Conservation (phyloP, 2,888 invertebrate species). For the Salpingus planirostris region DNA sequence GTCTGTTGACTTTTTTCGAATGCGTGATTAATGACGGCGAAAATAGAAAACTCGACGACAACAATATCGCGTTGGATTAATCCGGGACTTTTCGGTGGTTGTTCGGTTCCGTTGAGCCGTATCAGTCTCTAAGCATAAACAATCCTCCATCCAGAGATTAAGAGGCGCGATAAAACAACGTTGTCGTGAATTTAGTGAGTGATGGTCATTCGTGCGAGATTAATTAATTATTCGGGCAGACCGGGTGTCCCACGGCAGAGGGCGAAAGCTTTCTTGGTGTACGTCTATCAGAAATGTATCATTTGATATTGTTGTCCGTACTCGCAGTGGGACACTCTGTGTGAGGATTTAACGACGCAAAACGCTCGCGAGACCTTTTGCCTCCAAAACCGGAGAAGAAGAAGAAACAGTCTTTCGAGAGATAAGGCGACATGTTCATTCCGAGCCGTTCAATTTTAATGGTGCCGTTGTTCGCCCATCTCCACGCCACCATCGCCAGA, state of each 20-base stretch:
- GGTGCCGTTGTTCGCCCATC: conserved; percentile 21
- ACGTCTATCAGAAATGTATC: too few relatives aligned
- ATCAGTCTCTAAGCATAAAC: too few relatives aligned
- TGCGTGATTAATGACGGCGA: conserved; percentile 21
- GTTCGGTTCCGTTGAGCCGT: too few relatives aligned
- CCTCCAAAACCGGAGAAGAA: too few relatives aligned
- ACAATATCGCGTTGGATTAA: conserved; percentile 19
- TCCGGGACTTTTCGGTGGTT: too few relatives aligned
- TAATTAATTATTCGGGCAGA: conserved; percentile 24
- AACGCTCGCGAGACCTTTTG: too few relatives aligned
- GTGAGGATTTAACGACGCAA: too few relatives aligned
- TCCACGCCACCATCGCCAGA: too few relatives aligned
- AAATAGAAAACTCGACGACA: conserved; percentile 21
- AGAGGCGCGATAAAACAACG: conserved; percentile 22
- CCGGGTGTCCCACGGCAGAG: conserved; percentile 18
- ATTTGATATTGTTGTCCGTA: too few relatives aligned
- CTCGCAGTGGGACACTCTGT: too few relatives aligned
- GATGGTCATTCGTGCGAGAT: conserved; percentile 25
- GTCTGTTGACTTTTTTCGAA: too few relatives aligned
- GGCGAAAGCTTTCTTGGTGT: conserved; percentile 19
- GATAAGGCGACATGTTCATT: conserved; percentile 30
- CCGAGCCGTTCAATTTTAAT: conserved; percentile 26
- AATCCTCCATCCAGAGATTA: too few relatives aligned
- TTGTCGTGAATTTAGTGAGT: conserved; percentile 26
- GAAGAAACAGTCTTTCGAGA: conserved; percentile 10